These are phyloP conservation scores for Xestia ashworthii DNA, from an alignment of 2,888 invertebrate species.

Conservation along the genomic window DNA sequence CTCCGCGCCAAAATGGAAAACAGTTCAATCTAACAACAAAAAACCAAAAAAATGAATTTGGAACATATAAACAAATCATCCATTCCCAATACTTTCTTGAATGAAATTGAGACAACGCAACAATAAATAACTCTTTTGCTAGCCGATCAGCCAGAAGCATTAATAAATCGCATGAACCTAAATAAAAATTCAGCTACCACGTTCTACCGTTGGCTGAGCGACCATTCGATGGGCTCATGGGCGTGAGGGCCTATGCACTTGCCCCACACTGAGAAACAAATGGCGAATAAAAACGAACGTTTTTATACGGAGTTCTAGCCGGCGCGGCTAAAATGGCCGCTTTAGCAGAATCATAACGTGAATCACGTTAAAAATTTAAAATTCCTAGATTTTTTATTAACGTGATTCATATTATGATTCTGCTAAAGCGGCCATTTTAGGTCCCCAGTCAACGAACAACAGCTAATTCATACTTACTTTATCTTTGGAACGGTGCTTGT, in stretches of 20 bases:
- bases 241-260: background rate
- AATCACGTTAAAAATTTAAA: no score
- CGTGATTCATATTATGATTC: no score
- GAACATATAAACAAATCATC: no score
- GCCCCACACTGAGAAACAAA: background rate
- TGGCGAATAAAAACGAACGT: background rate
- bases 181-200: background rate
- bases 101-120: background rate
- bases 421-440: no score
- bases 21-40: no score
- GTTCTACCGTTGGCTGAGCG: background rate
- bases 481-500: background rate
- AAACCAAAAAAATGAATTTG: no score
- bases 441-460: background rate
- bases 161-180: background rate
- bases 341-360: no score
- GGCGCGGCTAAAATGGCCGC: background rate
- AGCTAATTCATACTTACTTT: background rate
- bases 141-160: background rate
- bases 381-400: no score
- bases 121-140: background rate
- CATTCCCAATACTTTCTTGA: no score
- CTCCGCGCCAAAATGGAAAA: no score
- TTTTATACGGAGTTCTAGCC: background rate
- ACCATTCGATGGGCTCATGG: background rate